phyloP scores from a whole-genome alignment of 2,888 invertebrate species.

The Metalampra italica region DNA sequence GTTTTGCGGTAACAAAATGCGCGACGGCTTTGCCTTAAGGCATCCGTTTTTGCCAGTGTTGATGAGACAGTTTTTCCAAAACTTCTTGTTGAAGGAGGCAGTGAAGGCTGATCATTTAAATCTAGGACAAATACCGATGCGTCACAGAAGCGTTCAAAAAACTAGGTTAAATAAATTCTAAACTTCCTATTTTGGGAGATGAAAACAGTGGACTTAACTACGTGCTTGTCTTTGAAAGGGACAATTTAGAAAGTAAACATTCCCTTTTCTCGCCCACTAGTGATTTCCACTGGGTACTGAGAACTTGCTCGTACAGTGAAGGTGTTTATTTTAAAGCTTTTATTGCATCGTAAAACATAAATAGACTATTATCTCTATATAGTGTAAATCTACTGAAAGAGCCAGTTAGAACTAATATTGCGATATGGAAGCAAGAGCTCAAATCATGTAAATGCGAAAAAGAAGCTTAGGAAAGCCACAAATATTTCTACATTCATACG shows the following conservation, averaged over 20 bases:
- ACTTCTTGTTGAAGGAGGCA: constrained; percentile 43
- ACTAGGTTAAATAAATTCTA: constrained; percentile 55
- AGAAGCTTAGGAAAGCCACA: no score
- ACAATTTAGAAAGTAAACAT: constrained; percentile 49
- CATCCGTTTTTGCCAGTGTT: background rate
- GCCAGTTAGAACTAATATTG: no score
- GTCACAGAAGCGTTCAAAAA: constrained; percentile 48
- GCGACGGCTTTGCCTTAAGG: background rate
- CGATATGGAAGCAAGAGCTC: no score
- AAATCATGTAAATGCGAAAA: no score
- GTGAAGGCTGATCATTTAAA: constrained; percentile 54
- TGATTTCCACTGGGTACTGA: constrained; percentile 9
- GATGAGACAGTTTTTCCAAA: constrained; percentile 39
- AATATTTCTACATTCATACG: background rate
- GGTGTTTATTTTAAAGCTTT: background rate
- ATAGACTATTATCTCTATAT: background rate
- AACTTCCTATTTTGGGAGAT: constrained; percentile 41
- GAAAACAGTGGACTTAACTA: constrained; percentile 39
- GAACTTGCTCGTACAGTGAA: constrained; percentile 12
- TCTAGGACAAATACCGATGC: constrained; percentile 62
- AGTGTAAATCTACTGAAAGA: background rate
- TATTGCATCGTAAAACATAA: background rate
- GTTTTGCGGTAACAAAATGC: no score
- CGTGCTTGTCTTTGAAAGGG: constrained; percentile 41
- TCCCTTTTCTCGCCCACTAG: constrained; percentile 30